Percentiles rank a stretch among this genome's conserved stretches.
These are phyloP conservation scores for Drosophila ficusphila DNA, from an alignment of 1,140 invertebrate species.

Conservation along the genomic window DNA sequence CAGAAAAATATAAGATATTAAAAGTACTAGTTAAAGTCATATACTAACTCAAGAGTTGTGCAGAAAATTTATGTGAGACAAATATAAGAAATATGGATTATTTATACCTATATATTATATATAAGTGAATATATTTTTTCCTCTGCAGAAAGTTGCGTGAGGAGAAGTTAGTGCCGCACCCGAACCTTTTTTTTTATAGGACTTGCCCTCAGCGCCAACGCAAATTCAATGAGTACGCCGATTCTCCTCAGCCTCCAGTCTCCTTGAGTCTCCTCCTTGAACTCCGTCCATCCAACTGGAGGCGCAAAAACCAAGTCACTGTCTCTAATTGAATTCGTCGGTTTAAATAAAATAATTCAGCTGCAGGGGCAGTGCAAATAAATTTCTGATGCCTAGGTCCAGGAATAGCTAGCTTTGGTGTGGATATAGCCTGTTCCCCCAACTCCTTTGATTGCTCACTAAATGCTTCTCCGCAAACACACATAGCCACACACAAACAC, in stretches of 20 bases:
- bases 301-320: slow-evolving; percentile 83
- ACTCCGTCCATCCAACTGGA: slow-evolving; percentile 27
- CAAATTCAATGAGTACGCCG: slow-evolving; percentile 55
- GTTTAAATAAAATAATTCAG: slow-evolving; percentile 84
- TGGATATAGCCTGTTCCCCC: slow-evolving; percentile 35
- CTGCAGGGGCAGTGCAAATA: slow-evolving; percentile 79
- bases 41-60: no score
- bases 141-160: slow-evolving; percentile 54
- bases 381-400: slow-evolving; percentile 61
- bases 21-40: no score
- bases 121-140: neutral
- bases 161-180: slow-evolving; percentile 57
- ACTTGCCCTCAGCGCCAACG: slow-evolving; percentile 79
- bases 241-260: neutral
- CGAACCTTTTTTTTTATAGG: slow-evolving; percentile 39
- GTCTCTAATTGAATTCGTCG: slow-evolving; percentile 84
- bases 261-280: neutral
- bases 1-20: no score
- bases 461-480: slow-evolving; percentile 55
- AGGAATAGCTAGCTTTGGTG: slow-evolving; percentile 20
- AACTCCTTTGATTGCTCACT: slow-evolving; percentile 63
- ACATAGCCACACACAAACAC: slow-evolving; percentile 1
- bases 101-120: no score
- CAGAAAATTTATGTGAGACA: no score
- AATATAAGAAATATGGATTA: no score